Base-by-base conservation (phyloP, 2,888 invertebrate species). In the Diplazon laetatorius region DNA sequence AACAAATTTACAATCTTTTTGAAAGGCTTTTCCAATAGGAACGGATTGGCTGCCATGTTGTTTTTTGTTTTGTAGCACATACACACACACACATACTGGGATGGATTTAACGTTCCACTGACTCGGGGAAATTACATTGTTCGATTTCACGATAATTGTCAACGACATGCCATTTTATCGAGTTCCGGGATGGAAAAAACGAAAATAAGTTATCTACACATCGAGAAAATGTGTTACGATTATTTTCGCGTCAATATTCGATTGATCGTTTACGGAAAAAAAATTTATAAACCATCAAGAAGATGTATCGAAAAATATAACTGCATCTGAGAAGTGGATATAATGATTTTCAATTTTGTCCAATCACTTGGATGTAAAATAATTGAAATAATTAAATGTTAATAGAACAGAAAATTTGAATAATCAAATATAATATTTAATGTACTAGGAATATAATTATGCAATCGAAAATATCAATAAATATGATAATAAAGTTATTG, bases 1-100 rank as follows among this genome's bases (percentile, higher is more conserved):
- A 83, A 85, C 83, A 85, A 87, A 85, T 87, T 87, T 86, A 87
- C 86, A 87, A 87, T 88, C 86, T 85, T 82, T 85, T 86, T 88
- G 86, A 85, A 85, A 84, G 85, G 84, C 84, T 84, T n/a, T 84
- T 85, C 82, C 86, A 86, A 86, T 86, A 84, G 83, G 81, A 81
- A 62, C 82, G 84, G 84, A 84, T 76, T 86, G 68, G 57, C 44
- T 68, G 63, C 62, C 63, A 71, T 68, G 72, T 79, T 59, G 48
- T 37, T 39, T 37, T 50, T n/a, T 72, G 66, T 68, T 71, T 63
- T 42, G 25, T 55, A 37, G 37, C 39, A 39, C 20, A 12, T 3
- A 6, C 55, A 14, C 30, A 3, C 2, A n/a, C 12, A 3, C 25
- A 9, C 42, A 42, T 42, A 10, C 42, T 2, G 6, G 30, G 4